Conservation (phyloP, 2,113 vertebrate species). For the Polypterus senegalus region DNA sequence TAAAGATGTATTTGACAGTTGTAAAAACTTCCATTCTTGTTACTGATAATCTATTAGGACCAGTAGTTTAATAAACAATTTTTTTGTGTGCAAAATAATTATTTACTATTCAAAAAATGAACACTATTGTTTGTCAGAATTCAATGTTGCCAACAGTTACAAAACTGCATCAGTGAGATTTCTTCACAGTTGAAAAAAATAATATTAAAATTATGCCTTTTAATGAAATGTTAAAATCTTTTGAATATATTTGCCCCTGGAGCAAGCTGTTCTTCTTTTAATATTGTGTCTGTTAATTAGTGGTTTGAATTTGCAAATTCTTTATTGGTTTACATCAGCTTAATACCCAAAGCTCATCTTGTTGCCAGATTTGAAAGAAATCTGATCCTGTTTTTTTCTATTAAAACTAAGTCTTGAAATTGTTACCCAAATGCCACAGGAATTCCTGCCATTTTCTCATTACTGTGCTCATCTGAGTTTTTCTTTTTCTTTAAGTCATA, state of each 20-base stretch:
- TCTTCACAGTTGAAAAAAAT: neutral
- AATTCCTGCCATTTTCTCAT: slow-evolving; percentile 77
- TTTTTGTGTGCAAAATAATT: no score
- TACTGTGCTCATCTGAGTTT: slow-evolving; percentile 67
- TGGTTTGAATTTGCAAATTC: slow-evolving; percentile 75
- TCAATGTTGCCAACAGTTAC: slow-evolving; percentile 1
- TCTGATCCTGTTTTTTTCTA: slow-evolving; percentile 77
- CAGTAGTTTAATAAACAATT: no score
- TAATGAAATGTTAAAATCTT: slow-evolving; percentile 75
- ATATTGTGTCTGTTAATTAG: slow-evolving; percentile 81
- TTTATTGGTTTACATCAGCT: slow-evolving; percentile 74
- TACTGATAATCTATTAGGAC: no score
- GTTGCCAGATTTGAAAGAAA: slow-evolving; percentile 79
- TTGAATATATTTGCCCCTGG: slow-evolving; percentile 70
- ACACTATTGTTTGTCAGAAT: no score
- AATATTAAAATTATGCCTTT: slow-evolving; percentile 51
- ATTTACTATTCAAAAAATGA: no score
- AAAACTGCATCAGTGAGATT: neutral
- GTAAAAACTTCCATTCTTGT: no score
- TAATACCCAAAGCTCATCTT: slow-evolving; percentile 77
- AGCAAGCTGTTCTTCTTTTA: slow-evolving; percentile 76
- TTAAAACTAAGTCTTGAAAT: slow-evolving; percentile 71
- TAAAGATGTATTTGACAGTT: no score
- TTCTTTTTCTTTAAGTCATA: slow-evolving; percentile 52
- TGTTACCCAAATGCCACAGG: slow-evolving; percentile 75